These are phyloP conservation scores for Gisinianus flammeolus DNA, from an alignment of 2,888 invertebrate genomes.

Conservation along the genomic window DNA sequence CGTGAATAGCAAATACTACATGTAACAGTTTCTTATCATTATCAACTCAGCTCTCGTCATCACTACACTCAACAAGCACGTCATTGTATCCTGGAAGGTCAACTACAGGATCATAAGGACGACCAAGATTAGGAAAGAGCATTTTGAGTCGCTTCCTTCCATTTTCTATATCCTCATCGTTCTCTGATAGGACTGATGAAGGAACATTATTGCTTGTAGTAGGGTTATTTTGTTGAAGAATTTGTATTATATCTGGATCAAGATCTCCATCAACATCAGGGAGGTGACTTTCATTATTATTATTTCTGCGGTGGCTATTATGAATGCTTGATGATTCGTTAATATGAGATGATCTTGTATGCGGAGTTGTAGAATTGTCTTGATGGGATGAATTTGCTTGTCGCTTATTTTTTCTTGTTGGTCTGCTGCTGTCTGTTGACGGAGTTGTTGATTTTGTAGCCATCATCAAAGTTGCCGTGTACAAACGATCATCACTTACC, in stretches of 20 bases:
- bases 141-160: constrained; percentile 15
- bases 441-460: constrained; percentile 10
- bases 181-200: not conserved
- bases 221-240: constrained; percentile 7
- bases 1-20: too few species aligned
- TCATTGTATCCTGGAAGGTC: constrained; percentile 36
- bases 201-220: not conserved
- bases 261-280: not conserved
- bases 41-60: constrained; percentile 32
- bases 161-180: not conserved
- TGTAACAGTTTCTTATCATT: too few species aligned
- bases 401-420: not conserved
- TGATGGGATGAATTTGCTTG: not conserved
- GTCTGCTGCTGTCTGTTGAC: not conserved
- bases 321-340: not conserved
- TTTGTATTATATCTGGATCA: not conserved
- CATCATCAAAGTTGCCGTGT: constrained; percentile 16
- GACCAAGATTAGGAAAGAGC: constrained; percentile 19
- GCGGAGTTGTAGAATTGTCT: not conserved
- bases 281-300: not conserved
- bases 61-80: constrained; percentile 16
- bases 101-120: constrained; percentile 10
- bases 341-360: not conserved
- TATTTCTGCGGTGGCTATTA: not conserved
- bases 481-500: constrained; percentile 7